A percentile compares a stretch with the other conserved stretches of the same genome.
These are phyloP conservation scores for Melinopterus prodromus DNA, from an alignment of 2,888 invertebrate genomes.

Conservation along the genomic window DNA sequence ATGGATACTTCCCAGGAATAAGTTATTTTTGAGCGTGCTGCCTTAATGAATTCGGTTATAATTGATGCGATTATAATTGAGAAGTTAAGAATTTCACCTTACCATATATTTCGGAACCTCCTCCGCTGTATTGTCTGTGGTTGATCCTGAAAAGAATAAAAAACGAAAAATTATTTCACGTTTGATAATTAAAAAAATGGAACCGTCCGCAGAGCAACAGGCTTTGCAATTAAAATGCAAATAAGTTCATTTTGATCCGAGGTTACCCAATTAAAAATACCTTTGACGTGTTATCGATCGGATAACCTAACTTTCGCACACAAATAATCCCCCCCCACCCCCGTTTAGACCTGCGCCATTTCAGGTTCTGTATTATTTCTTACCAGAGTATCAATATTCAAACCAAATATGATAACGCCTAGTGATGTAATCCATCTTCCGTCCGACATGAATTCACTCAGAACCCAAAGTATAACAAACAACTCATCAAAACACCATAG, in stretches of 20 bases:
- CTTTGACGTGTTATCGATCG: background rate
- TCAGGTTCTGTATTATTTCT: too few relatives aligned
- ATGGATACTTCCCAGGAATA: background rate
- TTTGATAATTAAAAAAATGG: background rate
- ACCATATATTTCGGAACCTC: slow-evolving; percentile 21
- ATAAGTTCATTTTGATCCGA: background rate
- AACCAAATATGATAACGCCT: too few relatives aligned
- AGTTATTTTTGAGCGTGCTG: slow-evolving; percentile 4
- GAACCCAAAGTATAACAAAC: too few relatives aligned
- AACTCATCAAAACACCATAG: too few relatives aligned
- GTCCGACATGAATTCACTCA: too few relatives aligned
- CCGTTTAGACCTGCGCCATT: too few relatives aligned
- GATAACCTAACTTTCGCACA: background rate
- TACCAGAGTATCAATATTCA: too few relatives aligned
- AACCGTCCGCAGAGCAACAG: background rate
- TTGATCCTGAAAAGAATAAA: background rate
- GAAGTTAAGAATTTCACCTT: slow-evolving; percentile 4
- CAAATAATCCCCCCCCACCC: too few relatives aligned
- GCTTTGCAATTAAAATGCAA: background rate
- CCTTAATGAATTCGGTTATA: background rate
- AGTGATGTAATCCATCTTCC: too few relatives aligned
- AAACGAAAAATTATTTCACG: background rate
- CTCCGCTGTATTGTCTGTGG: background rate
- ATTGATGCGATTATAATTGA: background rate
- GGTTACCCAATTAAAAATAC: background rate